These are phyloP conservation scores for Anarsia innoxiella DNA, from an alignment of 2,888 invertebrate genomes.

Conservation along the genomic window DNA sequence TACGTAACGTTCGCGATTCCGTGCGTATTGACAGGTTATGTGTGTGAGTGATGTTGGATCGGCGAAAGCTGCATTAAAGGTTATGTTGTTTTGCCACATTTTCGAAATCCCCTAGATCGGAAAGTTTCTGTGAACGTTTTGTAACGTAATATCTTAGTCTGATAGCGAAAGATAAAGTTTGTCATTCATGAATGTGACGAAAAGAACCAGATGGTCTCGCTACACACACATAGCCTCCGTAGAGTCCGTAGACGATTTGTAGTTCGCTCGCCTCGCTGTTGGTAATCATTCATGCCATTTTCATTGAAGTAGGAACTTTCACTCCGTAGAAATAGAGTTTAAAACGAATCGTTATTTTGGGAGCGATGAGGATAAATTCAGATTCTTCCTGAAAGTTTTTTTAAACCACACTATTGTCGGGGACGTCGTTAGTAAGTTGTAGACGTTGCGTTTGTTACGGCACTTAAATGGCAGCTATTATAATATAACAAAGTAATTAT, in stretches of 20 bases:
- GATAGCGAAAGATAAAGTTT: slow-evolving; percentile 16
- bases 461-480: too few relatives aligned
- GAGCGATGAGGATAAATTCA: slow-evolving; percentile 1
- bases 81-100: neutral
- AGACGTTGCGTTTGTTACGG: too few relatives aligned
- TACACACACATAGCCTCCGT: slow-evolving; percentile 35
- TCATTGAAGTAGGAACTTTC: slow-evolving; percentile 29
- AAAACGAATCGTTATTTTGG: slow-evolving; percentile 20
- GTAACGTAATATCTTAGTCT: neutral
- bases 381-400: slow-evolving; percentile 9
- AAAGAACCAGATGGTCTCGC: slow-evolving; percentile 13
- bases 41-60: slow-evolving; percentile 33
- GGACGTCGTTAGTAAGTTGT: too few relatives aligned
- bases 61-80: slow-evolving; percentile 3
- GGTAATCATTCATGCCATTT: slow-evolving; percentile 23
- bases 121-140: too few relatives aligned
- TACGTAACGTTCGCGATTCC: slow-evolving; percentile 54
- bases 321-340: slow-evolving; percentile 22
- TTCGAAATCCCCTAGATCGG: too few relatives aligned
- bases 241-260: too few relatives aligned
- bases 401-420: too few relatives aligned
- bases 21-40: slow-evolving; percentile 56
- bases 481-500: too few relatives aligned
- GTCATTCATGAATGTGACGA: slow-evolving; percentile 16
- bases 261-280: slow-evolving; percentile 25